Evolutionary conservation across 2,888 invertebrate species (phyloP), one percentile per base, ranked within the genome.

Genomic region (Nymphalis c-album): DNA sequence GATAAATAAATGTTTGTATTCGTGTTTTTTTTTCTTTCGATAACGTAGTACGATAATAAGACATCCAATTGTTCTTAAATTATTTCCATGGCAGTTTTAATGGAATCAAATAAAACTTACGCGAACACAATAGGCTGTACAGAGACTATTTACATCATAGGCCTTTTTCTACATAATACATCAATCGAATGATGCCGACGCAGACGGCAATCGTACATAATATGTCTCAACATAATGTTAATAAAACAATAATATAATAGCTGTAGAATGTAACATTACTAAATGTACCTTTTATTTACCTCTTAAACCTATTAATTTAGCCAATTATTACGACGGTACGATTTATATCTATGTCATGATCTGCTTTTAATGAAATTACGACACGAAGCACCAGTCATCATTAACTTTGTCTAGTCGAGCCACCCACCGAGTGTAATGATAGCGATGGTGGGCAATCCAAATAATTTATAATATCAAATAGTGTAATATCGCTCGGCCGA

Each of bases 341-440:
- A 48, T 13, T 64, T 60, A 40, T 63, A 68, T 70, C 68, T 68
- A 45, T 55, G 57, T 60, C 57, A 68, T 66, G 70, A 68, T 70
- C 70, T 59, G 59, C 31, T 71, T 67, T 60, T 70, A 70, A 71
- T 71, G 71, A 68, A 66, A 71, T 68, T 68, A 64, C 68, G 48
- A 48, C 64, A 65, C 68, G 68, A 63, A 50, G 46, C 68, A 45
- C 55, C 60, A 70, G 68, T 71, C 70, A 70, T 70, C 70, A 68
- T 71, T 68, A 71, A 59, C 50, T 65, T 31, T 46, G 59, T 53
- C 59, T 22, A 22, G 51, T 16, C 55, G 61, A 67, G 70, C 81
- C 81, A 81, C 81, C 82, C 82, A 80, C 76, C 67, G 69, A 65
- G 76, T 68, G 68, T 73, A 81, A 75, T 78, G 76, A 73, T 74